phyloP scores from a whole-genome alignment of 2,888 invertebrate species.

The Lathronympha strigana region DNA sequence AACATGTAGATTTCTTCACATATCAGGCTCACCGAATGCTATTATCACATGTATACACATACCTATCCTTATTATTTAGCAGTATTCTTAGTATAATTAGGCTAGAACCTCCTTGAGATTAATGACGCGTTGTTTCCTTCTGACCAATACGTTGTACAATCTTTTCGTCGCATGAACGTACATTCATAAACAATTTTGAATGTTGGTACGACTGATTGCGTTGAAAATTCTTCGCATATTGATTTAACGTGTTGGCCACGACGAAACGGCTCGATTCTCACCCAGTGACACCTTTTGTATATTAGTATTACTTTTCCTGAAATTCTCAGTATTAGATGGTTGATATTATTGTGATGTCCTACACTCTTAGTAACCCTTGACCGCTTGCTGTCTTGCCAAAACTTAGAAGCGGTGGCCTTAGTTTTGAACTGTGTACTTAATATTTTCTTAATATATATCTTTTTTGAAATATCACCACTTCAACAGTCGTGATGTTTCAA shows the following conservation, averaged over 20 bases:
- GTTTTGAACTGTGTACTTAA: slow-evolving; percentile 69
- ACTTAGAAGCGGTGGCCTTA: slow-evolving; percentile 57
- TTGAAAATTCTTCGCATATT: background rate
- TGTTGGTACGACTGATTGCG: background rate
- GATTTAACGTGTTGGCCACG: slow-evolving; percentile 38
- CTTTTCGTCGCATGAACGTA: background rate
- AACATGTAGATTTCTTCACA: slow-evolving; percentile 53
- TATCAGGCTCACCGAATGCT: slow-evolving; percentile 70
- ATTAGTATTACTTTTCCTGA: slow-evolving; percentile 74
- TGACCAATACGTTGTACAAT: slow-evolving; percentile 25
- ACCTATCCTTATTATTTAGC: slow-evolving; percentile 72
- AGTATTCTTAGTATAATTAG: slow-evolving; percentile 81
- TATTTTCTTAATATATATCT: slow-evolving; percentile 61
- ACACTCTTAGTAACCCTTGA: slow-evolving; percentile 55
- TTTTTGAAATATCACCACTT: slow-evolving; percentile 20
- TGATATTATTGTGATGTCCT: slow-evolving; percentile 73
- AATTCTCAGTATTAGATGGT: slow-evolving; percentile 78
- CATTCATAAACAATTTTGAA: background rate
- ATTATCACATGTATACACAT: slow-evolving; percentile 74
- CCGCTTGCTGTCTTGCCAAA: slow-evolving; percentile 73
- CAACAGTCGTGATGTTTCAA: slow-evolving; percentile 37
- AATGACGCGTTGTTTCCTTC: slow-evolving; percentile 48
- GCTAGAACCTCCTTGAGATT: slow-evolving; percentile 79
- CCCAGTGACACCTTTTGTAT: slow-evolving; percentile 75
- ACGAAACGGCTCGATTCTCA: slow-evolving; percentile 49